phyloP scores from a whole-genome alignment of 2,113 vertebrate genomes.

The Sapajus apella region DNA sequence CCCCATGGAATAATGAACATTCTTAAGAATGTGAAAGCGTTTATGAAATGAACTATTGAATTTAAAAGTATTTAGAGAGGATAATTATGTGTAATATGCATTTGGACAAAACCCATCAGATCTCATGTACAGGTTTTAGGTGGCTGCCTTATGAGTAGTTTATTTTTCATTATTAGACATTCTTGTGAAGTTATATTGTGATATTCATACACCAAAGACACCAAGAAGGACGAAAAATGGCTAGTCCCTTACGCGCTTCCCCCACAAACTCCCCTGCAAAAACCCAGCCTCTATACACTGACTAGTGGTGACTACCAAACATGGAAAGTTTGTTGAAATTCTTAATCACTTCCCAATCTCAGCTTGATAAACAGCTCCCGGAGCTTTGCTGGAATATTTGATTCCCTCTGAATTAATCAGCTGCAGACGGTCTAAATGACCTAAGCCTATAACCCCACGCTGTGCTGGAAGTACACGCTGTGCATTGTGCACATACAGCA shows the following conservation, averaged over 20 bases:
- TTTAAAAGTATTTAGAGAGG: constrained; percentile 1
- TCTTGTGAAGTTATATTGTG: background rate
- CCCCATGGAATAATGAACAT: constrained; percentile 33
- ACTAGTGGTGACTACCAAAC: no score
- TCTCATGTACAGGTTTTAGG: background rate
- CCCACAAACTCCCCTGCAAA: background rate
- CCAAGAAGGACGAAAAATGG: background rate
- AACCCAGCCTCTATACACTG: background rate
- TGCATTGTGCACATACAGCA: background rate
- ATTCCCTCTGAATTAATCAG: background rate
- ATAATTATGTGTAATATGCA: background rate
- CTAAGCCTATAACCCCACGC: background rate
- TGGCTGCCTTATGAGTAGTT: background rate
- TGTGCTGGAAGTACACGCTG: background rate
- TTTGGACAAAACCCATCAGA: background rate
- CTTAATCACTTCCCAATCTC: background rate
- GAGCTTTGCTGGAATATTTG: background rate
- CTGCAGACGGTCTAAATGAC: background rate
- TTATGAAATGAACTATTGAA: constrained; percentile 52
- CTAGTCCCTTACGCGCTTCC: background rate
- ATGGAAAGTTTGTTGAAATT: background rate
- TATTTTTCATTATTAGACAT: background rate
- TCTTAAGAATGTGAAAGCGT: constrained; percentile 28
- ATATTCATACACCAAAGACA: background rate
- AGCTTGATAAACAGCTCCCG: background rate